Base-by-base conservation (phyloP, 1,140 invertebrate genomes). In the Lerema accius region DNA sequence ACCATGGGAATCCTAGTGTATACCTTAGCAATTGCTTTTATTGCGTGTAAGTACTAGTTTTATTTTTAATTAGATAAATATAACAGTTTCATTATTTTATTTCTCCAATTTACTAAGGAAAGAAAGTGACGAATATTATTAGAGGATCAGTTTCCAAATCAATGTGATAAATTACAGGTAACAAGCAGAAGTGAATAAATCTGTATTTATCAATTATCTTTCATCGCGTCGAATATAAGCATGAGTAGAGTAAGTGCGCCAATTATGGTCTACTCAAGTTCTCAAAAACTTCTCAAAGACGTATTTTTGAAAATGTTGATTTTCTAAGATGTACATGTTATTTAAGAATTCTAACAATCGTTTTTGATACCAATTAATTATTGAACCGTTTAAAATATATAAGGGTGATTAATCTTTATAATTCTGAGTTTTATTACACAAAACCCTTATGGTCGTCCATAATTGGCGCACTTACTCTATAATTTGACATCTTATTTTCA, bases 321-420 rank as follows among this genome's bases (percentile, higher is more conserved):
- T 67, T 67, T 63, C 48, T 63, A 67, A 60, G 60, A 59, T 53
- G 46, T 63, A 53, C 26, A 67, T 53, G 53, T 65, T 65, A 9
- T 39, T 65, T 53, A 60, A 53, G 63, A 65, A 65, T 60, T 60
- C 56, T 60, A 49, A 48, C 5, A 60, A 17, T 65, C 2, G 63
- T 53, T 60, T 60, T 60, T 60, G 39, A 46, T 65, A 50, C 56
- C 40, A 65, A 65, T 40, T 60, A 65, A 60, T 55, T 65, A 60
- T 60, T 39, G 40, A 65, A 60, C 28, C 17, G 23, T 65, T 61
- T 49, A 65, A 60, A 65, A 48, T 53, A 60, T 60, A 60, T 60
- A 60, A 65, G 48, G 28, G 56, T 65, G 56, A 65, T 65, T 60
- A 65, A 65, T 65, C 48, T 65, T 60, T 65, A 65, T 48, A 53